Conservation (phyloP, 2,888 invertebrate genomes). For the Drosophila emarginata region DNA sequence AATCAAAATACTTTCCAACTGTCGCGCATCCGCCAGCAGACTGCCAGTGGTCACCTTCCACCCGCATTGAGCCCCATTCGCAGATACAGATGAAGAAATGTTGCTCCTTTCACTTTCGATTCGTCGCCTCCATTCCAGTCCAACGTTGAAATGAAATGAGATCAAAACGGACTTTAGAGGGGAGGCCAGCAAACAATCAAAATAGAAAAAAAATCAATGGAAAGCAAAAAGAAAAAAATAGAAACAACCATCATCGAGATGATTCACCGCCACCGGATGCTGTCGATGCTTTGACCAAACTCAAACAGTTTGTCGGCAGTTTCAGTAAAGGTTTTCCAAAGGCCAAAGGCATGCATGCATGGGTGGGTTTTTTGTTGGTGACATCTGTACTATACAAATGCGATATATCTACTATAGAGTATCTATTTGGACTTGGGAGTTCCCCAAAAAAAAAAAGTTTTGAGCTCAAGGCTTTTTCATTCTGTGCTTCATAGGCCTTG, state of each 20-base stretch:
- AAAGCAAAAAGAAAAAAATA: conserved; percentile 10
- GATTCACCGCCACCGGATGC: conserved; percentile 65
- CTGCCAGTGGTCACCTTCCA: conserved; percentile 20
- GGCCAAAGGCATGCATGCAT: conserved; percentile 47
- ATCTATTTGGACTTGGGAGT: conserved; percentile 24
- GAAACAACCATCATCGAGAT: conserved; percentile 24
- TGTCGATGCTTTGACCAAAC: conserved; percentile 20
- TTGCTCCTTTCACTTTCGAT: conserved; percentile 76
- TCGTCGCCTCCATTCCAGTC: conserved; percentile 42
- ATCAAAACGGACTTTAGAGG: conserved; percentile 70
- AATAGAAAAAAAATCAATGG: conserved; percentile 55
- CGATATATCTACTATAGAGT: background rate
- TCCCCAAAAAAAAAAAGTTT: conserved; percentile 36
- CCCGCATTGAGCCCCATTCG: conserved; percentile 56
- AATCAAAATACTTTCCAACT: conserved; percentile 61
- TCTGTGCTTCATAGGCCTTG: conserved; percentile 54
- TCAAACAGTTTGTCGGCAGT: conserved; percentile 16
- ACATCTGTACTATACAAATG: background rate
- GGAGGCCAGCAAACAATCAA: conserved; percentile 42
- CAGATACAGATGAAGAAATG: conserved; percentile 57
- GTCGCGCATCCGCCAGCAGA: conserved; percentile 66
- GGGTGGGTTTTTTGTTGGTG: conserved; percentile 1
- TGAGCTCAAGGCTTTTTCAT: conserved; percentile 71
- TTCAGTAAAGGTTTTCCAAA: conserved; percentile 65
- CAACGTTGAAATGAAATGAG: conserved; percentile 56